Percentiles rank a stretch among this genome's conserved stretches.
Conservation (phyloP, 1,140 invertebrate genomes). For the Teleogryllus occipitalis region DNA sequence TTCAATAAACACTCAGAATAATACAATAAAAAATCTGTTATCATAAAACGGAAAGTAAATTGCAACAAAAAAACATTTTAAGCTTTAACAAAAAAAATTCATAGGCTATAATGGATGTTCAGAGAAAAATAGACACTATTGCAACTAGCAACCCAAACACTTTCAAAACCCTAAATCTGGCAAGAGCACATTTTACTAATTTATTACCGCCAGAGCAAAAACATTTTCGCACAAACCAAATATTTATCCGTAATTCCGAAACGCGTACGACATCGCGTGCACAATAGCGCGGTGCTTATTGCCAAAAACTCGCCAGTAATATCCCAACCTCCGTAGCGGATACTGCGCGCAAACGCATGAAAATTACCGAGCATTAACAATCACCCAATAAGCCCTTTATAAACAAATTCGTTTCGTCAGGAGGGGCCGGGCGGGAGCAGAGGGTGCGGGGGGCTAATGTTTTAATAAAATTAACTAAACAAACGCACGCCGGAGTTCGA, state of each 20-base stretch:
- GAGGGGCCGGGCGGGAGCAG: not conserved
- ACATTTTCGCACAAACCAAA: not conserved
- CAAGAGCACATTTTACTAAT: too few relatives aligned
- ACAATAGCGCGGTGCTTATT: not conserved
- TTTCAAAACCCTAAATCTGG: too few relatives aligned
- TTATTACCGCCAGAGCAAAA: too few relatives aligned
- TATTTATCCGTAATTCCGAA: not conserved
- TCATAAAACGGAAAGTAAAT: too few relatives aligned
- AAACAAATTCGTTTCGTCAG: constrained; percentile 1
- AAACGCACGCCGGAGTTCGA: not conserved
- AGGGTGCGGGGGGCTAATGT: not conserved
- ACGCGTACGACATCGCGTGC: not conserved
- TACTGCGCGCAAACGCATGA: not conserved
- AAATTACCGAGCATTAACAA: not conserved
- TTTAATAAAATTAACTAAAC: constrained; percentile 2
- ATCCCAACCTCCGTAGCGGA: not conserved
- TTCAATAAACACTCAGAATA: too few relatives aligned
- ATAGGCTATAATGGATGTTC: too few relatives aligned
- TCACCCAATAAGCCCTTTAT: not conserved
- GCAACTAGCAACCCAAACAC: too few relatives aligned
- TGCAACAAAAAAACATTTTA: too few relatives aligned
- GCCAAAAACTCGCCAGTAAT: not conserved
- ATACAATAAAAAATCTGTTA: too few relatives aligned
- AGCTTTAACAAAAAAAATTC: too few relatives aligned
- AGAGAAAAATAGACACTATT: too few relatives aligned